A percentile compares a stretch with the other conserved stretches of the same genome.
These are phyloP conservation scores for Myiagra hebetior DNA, from an alignment of 2,113 vertebrate genomes.

Conservation along the genomic window DNA sequence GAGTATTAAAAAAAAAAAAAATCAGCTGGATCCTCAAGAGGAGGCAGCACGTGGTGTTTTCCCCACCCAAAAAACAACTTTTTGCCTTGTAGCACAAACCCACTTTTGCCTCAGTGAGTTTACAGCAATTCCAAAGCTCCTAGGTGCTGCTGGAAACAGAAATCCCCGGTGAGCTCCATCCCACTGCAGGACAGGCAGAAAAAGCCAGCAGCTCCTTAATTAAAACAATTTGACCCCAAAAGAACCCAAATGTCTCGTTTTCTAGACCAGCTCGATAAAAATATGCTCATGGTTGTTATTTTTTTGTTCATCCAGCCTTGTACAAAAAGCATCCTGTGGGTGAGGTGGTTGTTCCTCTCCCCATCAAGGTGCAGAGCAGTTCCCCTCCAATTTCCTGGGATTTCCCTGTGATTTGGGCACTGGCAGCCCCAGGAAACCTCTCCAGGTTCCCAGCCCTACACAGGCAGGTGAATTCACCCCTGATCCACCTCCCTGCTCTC, in stretches of 20 bases:
- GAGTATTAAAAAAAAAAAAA: not conserved
- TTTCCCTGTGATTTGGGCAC: not conserved
- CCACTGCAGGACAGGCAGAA: not conserved
- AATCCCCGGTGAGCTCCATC: not conserved
- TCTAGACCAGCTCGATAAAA: not conserved
- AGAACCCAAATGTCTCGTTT: not conserved
- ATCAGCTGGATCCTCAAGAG: not conserved
- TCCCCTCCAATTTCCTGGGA: not conserved
- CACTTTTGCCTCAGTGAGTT: accelerated
- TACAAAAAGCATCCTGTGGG: not conserved
- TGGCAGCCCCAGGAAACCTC: not conserved
- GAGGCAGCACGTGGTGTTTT: accelerated
- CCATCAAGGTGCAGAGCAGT: not conserved
- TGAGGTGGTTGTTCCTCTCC: not conserved
- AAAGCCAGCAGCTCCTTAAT: not conserved
- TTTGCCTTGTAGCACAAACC: not conserved
- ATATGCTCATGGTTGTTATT: accelerated
- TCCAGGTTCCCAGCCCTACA: accelerated
- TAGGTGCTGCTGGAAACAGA: not conserved
- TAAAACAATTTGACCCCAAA: not conserved
- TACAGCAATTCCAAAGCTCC: accelerated
- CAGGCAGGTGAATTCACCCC: not conserved
- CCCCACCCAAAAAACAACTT: not conserved
- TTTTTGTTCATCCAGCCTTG: not conserved
- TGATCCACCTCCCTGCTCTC: not conserved